Base-by-base conservation (phyloP, 2,113 vertebrate genomes). In the Dicrurus megarhynchus region DNA sequence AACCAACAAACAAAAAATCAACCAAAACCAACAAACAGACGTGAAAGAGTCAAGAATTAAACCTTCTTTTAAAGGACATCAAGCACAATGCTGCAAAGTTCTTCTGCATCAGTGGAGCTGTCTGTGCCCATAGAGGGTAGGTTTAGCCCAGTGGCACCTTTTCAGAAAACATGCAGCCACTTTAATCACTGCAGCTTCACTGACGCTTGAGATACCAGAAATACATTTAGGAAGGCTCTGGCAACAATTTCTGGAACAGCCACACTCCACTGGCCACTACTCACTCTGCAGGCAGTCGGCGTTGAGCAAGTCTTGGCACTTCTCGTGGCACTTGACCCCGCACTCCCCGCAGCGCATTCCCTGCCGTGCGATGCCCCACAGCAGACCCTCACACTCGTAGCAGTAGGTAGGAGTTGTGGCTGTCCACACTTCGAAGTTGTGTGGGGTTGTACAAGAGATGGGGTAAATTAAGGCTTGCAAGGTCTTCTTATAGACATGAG, bases 381-480 rank as follows among this genome's bases (percentile, higher is more conserved):
- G 98, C 68, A 99, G 98, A 17, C 99, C 99, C 97, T 99, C 99
- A 11, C 99, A 99, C 78, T 99, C 99, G 5, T 99, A 99, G 98
- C 99, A 99, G 98, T 99, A 99, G 24, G 99, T 99, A 6, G 99
- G 99, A 9, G 99, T 99, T 4, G 99, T 99, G 87, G 99, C 99
- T 2, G 99, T 98, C 99, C 99, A 99, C 60, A 99, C 98, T 87
- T 99, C 99, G 7, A 99, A 99, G 98, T 99, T 99, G 97, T 99
- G 99, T 0, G 99, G 99, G 9, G 99, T 99, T 39, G 99, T 99
- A 96, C 99, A 99, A 33, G 99, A 99, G 96, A 99, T 99, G 67
- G 99, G 99, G 96, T 99, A 99, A 98, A 99, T 99, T 96, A 99
- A 99, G 92, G 99, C 99, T 97, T 99, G 99, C 52, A 99, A 98